phyloP scores from a whole-genome alignment of 2,888 invertebrate species.

The Drosophila parthenogenetica region DNA sequence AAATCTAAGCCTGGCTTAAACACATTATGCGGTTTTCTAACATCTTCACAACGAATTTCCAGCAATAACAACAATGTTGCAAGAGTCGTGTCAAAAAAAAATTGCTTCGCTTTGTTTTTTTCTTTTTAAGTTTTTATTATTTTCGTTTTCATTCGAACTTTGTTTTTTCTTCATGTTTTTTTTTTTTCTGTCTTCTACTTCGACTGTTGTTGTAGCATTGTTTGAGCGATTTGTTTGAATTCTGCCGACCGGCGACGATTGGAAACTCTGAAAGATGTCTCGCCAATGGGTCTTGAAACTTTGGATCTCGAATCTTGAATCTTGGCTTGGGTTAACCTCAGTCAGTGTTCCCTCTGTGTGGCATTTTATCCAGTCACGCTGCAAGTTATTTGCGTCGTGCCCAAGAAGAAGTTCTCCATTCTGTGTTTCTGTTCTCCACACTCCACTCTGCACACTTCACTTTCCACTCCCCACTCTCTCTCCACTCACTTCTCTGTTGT shows the following conservation, averaged over 20 bases:
- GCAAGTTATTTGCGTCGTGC: conserved; percentile 77
- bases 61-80: conserved; percentile 56
- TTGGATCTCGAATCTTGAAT: conserved; percentile 16
- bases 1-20: conserved; percentile 60
- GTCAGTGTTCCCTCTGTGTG: conserved; percentile 47
- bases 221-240: conserved; percentile 80
- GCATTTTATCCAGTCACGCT: conserved; percentile 78
- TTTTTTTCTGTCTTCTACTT: conserved; percentile 1
- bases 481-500: conserved; percentile 40
- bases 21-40: conserved; percentile 62
- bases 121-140: conserved; percentile 30
- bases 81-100: conserved; percentile 73
- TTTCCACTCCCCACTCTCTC: too few relatives aligned
- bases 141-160: conserved; percentile 31
- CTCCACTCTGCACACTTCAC: conserved; percentile 43
- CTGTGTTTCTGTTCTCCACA: conserved; percentile 40
- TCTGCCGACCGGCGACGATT: conserved; percentile 70
- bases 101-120: conserved; percentile 52
- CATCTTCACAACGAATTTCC: conserved; percentile 20
- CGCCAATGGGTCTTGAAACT: conserved; percentile 43
- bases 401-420: conserved; percentile 51
- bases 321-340: conserved; percentile 6
- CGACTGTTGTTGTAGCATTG: conserved; percentile 58
- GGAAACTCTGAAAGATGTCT: conserved; percentile 65
- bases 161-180: conserved; percentile 45